Base-by-base conservation (phyloP, 2,797 vertebrate species). In the Muscicapa striata region DNA sequence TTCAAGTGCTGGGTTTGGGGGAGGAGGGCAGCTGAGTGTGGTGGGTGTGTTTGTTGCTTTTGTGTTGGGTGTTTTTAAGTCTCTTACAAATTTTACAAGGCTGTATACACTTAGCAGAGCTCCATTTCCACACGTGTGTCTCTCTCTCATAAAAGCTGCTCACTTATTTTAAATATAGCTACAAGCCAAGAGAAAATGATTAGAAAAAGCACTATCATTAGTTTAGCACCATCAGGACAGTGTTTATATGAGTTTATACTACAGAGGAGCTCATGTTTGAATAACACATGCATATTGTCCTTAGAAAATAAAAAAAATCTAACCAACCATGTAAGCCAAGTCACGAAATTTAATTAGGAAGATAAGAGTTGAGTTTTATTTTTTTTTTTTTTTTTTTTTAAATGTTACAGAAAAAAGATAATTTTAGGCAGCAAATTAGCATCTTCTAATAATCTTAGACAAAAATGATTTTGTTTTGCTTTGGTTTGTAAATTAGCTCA, bases 401-500 rank as follows among this genome's bases (percentile, higher is more conserved):
- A n/a, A n/a, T n/a, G 94, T 95, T 95, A 93, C 43, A 0, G 63
- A 82, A 96, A 97, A 96, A 92, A 96, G 93, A 96, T 98, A 93
- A 98, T 97, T 97, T 95, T 96, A 97, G 97, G 94, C 95, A 90
- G 78, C 95, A 73, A 98, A 98, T 98, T 98, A 97, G 94, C 96
- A 97, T 98, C 98, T 98, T 98, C 97, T 97, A 97, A 98, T 98
- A 98, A 98, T 98, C 98, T 98, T 98, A 97, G 97, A 97, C 97
- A 97, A 97, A 98, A 98, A 97, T 94, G 77, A 97, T 97, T 98
- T 97, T 97, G 96, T 98, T 98, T 97, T 97, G 97, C 98, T 98
- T 98, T 98, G 97, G 97, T 98, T 98, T 98, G 97, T 98, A 98
- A 98, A 98, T 98, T 97, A 98, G 98, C 97, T 98, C 98, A 98